Percentiles rank a stretch among this genome's conserved stretches.
Conservation (phyloP, 2,797 vertebrate species). For the Trematomus bernacchii region DNA sequence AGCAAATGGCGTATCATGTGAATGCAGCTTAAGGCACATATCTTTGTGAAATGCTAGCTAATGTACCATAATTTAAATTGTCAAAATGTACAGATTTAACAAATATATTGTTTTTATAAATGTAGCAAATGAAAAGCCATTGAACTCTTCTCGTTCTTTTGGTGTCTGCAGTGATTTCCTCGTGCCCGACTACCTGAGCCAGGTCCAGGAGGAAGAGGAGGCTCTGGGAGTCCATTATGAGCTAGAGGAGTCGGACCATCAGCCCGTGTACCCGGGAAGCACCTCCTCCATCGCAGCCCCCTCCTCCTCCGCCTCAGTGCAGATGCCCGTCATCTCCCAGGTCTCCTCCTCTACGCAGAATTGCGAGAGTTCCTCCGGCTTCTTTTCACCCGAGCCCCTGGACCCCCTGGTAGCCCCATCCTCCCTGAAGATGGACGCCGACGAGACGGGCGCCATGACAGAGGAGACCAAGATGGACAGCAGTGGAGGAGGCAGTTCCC, state of each 20-base stretch:
- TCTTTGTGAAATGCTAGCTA: background rate
- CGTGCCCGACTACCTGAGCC: slow-evolving; percentile 99
- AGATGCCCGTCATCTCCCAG: slow-evolving; percentile 99
- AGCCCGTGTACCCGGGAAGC: slow-evolving; percentile 70
- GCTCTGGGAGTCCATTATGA: slow-evolving; percentile 94
- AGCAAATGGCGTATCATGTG: no score
- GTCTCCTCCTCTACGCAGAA: slow-evolving; percentile 98
- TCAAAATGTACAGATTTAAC: background rate
- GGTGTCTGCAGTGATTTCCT: slow-evolving; percentile 93
- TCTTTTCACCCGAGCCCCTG: slow-evolving; percentile 85
- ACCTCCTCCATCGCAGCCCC: slow-evolving; percentile 68
- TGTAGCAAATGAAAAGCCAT: background rate
- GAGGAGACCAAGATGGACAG: slow-evolving; percentile 80
- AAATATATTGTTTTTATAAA: background rate
- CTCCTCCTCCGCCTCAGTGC: slow-evolving; percentile 91
- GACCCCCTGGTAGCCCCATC: slow-evolving; percentile 88
- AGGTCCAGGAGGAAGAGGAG: slow-evolving; percentile 94
- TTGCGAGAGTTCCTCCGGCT: slow-evolving; percentile 91
- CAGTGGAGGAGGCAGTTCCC: slow-evolving; percentile 73
- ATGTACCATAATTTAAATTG: background rate
- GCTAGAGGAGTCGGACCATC: slow-evolving; percentile 87
- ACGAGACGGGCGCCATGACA: slow-evolving; percentile 68
- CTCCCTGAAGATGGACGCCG: slow-evolving; percentile 69
- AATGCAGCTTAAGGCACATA: background rate
- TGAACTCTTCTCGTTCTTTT: slow-evolving; percentile 35